A percentile compares a stretch with the other conserved stretches of the same genome.
Evolutionary conservation across 2,113 vertebrate species (phyloP).

Genomic region (Platanista minor): DNA sequence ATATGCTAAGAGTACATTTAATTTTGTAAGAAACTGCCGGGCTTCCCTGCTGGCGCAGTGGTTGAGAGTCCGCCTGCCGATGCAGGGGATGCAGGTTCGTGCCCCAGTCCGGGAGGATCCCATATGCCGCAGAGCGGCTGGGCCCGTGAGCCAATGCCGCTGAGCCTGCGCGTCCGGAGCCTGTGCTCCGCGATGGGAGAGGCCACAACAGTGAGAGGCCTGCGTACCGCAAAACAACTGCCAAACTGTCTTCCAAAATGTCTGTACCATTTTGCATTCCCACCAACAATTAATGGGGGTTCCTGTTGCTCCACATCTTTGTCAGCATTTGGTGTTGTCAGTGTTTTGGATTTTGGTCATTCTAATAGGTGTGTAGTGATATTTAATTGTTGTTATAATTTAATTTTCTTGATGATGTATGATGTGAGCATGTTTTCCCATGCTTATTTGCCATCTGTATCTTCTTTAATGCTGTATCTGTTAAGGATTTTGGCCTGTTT

Average conservation of each 20-base stretch:
- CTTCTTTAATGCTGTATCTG: neutral
- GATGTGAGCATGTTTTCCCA: neutral
- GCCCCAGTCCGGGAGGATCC: too few relatives aligned
- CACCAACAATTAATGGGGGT: neutral
- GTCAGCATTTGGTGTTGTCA: neutral
- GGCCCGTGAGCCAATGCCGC: too few relatives aligned
- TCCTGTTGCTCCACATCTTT: neutral
- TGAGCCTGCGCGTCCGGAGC: too few relatives aligned
- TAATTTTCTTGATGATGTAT: neutral
- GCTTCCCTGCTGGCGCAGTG: too few relatives aligned
- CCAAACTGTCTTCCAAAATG: neutral
- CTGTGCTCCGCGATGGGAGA: too few relatives aligned
- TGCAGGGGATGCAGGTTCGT: too few relatives aligned
- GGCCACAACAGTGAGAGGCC: too few relatives aligned
- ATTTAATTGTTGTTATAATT: neutral
- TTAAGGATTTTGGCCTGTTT: neutral
- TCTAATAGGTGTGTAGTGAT: neutral
- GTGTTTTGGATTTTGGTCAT: neutral
- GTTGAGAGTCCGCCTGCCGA: too few relatives aligned
- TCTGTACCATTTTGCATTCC: neutral
- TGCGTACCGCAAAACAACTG: too few relatives aligned
- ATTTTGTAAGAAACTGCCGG: neutral
- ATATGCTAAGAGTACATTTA: neutral
- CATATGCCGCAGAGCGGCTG: too few relatives aligned
- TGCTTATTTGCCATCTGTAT: neutral